Conservation (phyloP, 2,888 invertebrate genomes). For the Diarsia mendica region DNA sequence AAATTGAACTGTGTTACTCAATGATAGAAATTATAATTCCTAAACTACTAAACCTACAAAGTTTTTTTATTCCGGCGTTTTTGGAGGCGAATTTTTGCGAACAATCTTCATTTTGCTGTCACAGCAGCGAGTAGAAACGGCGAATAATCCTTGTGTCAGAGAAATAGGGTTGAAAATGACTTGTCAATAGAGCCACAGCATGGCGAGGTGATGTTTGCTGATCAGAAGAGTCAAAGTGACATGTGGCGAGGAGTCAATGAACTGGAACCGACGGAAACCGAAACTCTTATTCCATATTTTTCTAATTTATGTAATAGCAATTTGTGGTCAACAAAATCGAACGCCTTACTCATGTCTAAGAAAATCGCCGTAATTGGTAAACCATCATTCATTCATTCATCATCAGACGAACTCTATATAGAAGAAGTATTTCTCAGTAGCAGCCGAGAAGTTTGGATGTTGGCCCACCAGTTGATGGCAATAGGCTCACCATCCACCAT, state of each 20-base stretch:
- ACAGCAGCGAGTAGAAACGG: background rate
- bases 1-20: slow-evolving; percentile 25
- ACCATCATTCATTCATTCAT: too few species aligned
- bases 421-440: too few species aligned
- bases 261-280: slow-evolving; percentile 27
- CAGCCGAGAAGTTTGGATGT: too few species aligned
- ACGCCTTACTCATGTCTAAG: too few species aligned
- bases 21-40: slow-evolving; percentile 29
- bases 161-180: background rate
- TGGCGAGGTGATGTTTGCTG: slow-evolving; percentile 22
- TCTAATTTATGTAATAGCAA: too few species aligned
- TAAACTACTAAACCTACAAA: too few species aligned
- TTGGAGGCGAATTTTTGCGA: slow-evolving; percentile 20
- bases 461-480: too few species aligned
- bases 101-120: slow-evolving; percentile 3
- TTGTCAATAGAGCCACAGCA: background rate
- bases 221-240: slow-evolving; percentile 46
- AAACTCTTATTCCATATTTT: too few species aligned
- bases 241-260: slow-evolving; percentile 33
- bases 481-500: too few species aligned
- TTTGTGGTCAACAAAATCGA: too few species aligned
- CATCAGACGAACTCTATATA: too few species aligned
- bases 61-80: slow-evolving; percentile 3
- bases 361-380: too few species aligned
- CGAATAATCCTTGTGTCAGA: background rate